Conservation (phyloP, 2,888 invertebrate species). For the Protula sp. region DNA sequence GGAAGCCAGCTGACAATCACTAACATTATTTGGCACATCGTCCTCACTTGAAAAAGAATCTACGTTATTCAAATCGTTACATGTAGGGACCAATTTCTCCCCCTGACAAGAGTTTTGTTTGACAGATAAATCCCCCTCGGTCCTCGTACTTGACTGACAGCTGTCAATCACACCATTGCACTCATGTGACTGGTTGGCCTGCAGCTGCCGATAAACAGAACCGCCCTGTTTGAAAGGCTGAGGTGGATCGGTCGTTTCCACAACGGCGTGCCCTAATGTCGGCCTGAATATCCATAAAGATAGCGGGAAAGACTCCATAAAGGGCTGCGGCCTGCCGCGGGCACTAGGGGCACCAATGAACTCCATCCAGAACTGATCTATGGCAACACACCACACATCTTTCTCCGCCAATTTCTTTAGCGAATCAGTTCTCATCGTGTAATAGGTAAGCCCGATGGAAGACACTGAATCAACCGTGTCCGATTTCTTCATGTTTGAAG, state of each 20-base stretch:
- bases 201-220: too few species aligned
- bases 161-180: not conserved
- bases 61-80: too few species aligned
- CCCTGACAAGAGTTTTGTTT: too few species aligned
- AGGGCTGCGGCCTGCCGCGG: constrained; percentile 49
- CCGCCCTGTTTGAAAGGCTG: too few species aligned
- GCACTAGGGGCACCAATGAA: constrained; percentile 76
- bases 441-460: constrained; percentile 4
- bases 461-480: not conserved
- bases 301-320: constrained; percentile 65
- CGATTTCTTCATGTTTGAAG: not conserved
- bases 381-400: constrained; percentile 77
- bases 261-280: not conserved
- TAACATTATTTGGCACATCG: not conserved
- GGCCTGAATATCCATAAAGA: constrained; percentile 64
- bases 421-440: constrained; percentile 29
- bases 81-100: too few species aligned
- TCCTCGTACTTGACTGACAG: not conserved
- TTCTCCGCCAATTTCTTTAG: constrained; percentile 58
- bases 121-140: not conserved
- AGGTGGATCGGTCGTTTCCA: not conserved
- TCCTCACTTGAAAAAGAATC: too few species aligned
- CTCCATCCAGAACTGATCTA: constrained; percentile 91
- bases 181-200: not conserved
- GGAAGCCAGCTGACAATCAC: not conserved